Evolutionary conservation across 2,888 invertebrate genomes (phyloP), one percentile per base, ranked within the genome.

Genomic region (Zygogramma bicolorata): DNA sequence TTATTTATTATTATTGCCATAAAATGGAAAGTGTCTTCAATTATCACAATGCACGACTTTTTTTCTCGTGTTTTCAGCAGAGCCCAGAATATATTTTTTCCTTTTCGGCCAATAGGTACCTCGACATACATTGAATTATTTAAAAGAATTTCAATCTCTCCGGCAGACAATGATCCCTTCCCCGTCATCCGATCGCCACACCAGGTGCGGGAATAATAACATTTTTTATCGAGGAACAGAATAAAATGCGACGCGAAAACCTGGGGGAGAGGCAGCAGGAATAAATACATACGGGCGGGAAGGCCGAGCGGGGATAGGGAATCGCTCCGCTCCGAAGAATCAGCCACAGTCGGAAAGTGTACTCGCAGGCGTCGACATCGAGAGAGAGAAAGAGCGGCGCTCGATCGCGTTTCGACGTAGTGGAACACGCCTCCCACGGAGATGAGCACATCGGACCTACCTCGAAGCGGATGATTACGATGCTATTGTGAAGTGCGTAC

Each of bases 381-480:
- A 58, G 57, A 27, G 18, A 46, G 7, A 20, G 20, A 68, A 29
- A 18, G 59, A 42, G 68, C 25, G 75, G 60, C 34, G 57, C 65
- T 58, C 58, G 62, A 60, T 27, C 53, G 40, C 25, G 31, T 22
- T 31, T 34, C 22, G 42, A 63, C 58, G 69, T 20, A 27, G 22
- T 58, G 60, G 38, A 38, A 71, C 80, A 81, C 83, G 81, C 81
- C 82, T 82, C 83, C 82, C 79, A 74, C 79, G 67, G 79, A 80
- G 79, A 79, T 79, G 80, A 75, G 27, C 53, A 66, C 68, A 70
- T 61, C 15, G 60, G 49, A 18, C 34, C 53, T 13, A 66, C 57
- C 31, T 66, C 29, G 46, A 29, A 27, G 18, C 10, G 27, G 63
- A 20, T 31, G 18, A 20, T n/a, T n/a, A n/a, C 10, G 46, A 67